phyloP scores from a whole-genome alignment of 2,113 vertebrate species.

The Mesembrinibis cayennensis region DNA sequence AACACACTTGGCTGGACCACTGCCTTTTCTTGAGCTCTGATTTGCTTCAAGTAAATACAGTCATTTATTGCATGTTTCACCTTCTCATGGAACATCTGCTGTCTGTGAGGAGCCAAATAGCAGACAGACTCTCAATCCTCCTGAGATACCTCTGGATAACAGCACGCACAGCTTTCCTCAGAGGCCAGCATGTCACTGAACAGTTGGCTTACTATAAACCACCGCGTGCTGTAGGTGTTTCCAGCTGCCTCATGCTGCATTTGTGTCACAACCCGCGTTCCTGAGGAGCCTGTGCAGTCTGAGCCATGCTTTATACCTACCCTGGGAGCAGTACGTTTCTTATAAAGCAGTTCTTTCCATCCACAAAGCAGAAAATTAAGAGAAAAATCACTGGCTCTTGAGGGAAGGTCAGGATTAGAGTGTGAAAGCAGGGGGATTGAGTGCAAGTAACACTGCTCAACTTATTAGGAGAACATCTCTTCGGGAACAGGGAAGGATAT shows the following conservation, averaged over 20 bases:
- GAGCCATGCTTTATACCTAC: background rate
- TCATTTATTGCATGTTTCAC: conserved; percentile 46
- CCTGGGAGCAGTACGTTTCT: background rate
- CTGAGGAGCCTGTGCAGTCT: background rate
- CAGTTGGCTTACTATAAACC: conserved; percentile 42
- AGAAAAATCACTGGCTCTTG: background rate
- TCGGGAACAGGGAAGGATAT: background rate
- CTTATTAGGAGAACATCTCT: background rate
- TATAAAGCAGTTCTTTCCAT: background rate
- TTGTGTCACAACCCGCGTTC: background rate
- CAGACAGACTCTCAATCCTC: conserved; percentile 20
- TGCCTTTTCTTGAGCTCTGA: conserved; percentile 28
- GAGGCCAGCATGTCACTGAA: conserved; percentile 35
- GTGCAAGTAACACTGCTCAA: background rate
- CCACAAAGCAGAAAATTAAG: background rate
- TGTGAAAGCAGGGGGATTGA: background rate
- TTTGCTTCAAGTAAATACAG: conserved; percentile 41
- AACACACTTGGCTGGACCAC: conserved; percentile 32
- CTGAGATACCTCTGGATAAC: conserved; percentile 37
- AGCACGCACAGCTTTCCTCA: conserved; percentile 10
- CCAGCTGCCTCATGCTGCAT: background rate
- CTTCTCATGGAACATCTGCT: conserved; percentile 59
- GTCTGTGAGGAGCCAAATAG: conserved; percentile 45
- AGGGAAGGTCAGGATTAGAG: background rate
- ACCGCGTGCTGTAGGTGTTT: background rate